A percentile compares a stretch with the other conserved stretches of the same genome.
Evolutionary conservation across 2,888 invertebrate species (phyloP).

Genomic region (Deroplatys truncata): DNA sequence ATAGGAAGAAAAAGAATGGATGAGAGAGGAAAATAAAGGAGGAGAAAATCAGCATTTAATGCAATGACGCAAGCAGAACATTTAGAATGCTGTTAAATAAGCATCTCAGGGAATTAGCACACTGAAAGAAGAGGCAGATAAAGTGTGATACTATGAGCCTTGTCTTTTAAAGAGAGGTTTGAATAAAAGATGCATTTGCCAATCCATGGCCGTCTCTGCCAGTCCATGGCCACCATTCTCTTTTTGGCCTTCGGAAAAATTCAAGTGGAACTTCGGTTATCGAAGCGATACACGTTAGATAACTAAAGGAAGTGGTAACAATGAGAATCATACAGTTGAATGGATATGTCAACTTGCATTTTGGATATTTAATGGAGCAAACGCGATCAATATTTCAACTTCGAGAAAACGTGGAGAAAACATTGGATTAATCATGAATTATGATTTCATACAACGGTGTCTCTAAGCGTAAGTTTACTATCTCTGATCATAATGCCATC

Average conservation of each 20-base stretch:
- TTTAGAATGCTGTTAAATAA: no score
- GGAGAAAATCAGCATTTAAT: no score
- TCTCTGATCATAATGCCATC: no score
- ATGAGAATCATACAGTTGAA: not conserved
- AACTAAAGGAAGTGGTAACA: not conserved
- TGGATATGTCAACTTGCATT: not conserved
- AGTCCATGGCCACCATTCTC: no score
- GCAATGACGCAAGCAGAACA: no score
- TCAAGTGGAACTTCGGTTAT: not conserved
- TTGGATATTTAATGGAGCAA: not conserved
- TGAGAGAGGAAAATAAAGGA: no score
- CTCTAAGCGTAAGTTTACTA: not conserved
- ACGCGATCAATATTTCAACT: not conserved
- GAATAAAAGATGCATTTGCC: not conserved
- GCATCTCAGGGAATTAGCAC: no score
- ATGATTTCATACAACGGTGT: not conserved
- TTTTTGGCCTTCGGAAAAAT: not conserved
- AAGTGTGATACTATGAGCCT: no score
- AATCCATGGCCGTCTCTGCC: not conserved
- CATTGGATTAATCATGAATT: not conserved
- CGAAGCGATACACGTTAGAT: not conserved
- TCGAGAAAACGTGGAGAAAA: not conserved
- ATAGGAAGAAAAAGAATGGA: no score
- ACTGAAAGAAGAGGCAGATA: no score
- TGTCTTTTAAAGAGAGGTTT: no score